These are phyloP conservation scores for Iselma pallidipennis DNA, from an alignment of 2,888 invertebrate species.

Conservation along the genomic window DNA sequence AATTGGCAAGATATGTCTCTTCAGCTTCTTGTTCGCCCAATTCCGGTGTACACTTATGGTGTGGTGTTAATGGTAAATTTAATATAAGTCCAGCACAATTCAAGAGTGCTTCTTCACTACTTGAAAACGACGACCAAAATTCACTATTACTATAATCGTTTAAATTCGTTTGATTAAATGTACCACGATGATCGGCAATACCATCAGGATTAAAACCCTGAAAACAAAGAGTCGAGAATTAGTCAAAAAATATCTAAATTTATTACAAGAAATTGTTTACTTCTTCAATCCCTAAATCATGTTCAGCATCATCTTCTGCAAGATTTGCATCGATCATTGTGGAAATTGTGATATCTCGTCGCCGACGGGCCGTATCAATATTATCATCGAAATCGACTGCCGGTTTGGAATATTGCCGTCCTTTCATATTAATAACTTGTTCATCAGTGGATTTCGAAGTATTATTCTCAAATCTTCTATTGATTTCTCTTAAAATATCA, in stretches of 20 bases:
- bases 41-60: constrained; percentile 59
- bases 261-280: constrained; percentile 49
- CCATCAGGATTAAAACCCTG: constrained; percentile 66
- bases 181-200: constrained; percentile 66
- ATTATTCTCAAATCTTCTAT: constrained; percentile 51
- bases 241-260: background rate
- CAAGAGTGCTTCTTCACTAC: constrained; percentile 75
- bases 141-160: constrained; percentile 77
- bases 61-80: constrained; percentile 71
- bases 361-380: constrained; percentile 50
- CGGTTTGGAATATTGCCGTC: constrained; percentile 48
- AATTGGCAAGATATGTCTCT: constrained; percentile 63
- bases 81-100: constrained; percentile 75
- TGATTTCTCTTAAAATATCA: constrained; percentile 61
- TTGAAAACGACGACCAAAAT: constrained; percentile 81
- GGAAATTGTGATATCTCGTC: constrained; percentile 60
- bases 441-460: constrained; percentile 9
- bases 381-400: constrained; percentile 43
- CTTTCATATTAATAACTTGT: constrained; percentile 35
- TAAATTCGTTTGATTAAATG: constrained; percentile 66
- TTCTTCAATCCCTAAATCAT: constrained; percentile 67
- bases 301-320: constrained; percentile 64
- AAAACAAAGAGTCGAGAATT: constrained; percentile 17
- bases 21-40: constrained; percentile 56
- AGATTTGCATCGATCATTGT: constrained; percentile 58